Evolutionary conservation across 2,113 vertebrate species (phyloP).

Genomic region (Lamprotornis superbus): DNA sequence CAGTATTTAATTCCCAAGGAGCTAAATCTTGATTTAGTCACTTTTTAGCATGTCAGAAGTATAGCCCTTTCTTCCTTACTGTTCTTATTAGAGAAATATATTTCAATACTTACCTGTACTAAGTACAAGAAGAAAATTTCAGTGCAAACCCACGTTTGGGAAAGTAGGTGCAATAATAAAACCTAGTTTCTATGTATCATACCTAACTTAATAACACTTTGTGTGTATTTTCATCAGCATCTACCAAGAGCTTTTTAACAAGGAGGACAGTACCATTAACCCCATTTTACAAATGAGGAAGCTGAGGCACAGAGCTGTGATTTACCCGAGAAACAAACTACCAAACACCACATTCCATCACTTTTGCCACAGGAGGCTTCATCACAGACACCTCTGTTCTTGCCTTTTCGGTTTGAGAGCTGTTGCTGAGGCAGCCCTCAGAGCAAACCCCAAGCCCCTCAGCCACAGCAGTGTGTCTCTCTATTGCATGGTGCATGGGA

Average conservation of each 20-base stretch:
- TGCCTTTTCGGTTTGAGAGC: neutral
- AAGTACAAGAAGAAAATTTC: neutral
- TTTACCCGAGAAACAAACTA: slow-evolving; percentile 3
- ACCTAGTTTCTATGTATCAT: neutral
- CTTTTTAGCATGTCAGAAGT: neutral
- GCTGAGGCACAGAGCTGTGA: slow-evolving; percentile 40
- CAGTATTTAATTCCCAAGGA: neutral
- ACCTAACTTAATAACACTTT: neutral
- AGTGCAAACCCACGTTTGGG: neutral
- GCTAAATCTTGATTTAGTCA: neutral
- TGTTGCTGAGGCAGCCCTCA: accelerated
- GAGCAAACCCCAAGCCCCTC: neutral
- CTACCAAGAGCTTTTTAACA: slow-evolving; percentile 29
- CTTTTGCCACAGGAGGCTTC: neutral
- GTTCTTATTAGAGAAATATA: neutral
- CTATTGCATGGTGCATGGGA: neutral
- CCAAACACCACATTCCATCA: neutral
- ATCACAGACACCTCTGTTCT: neutral
- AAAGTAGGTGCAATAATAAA: neutral
- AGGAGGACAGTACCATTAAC: slow-evolving; percentile 35
- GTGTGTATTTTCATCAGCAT: neutral
- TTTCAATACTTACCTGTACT: neutral
- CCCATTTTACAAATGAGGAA: slow-evolving; percentile 39
- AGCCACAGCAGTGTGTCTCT: neutral
- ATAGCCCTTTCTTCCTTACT: neutral